Evolutionary conservation across 2,797 vertebrate species (phyloP).

Genomic region (Microcaecilia unicolor): DNA sequence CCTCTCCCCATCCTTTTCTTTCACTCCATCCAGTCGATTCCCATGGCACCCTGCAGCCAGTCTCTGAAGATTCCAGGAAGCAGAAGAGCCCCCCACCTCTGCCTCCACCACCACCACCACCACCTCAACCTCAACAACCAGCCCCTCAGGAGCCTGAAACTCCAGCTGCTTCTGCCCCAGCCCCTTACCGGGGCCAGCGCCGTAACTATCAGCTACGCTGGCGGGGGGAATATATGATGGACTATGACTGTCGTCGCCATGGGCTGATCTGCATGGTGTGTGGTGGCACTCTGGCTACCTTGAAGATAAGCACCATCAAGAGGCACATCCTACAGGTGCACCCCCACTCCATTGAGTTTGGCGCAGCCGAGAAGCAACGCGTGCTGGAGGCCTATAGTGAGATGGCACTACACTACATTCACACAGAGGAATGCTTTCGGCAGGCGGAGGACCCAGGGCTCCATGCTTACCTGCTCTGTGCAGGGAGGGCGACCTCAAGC

Average conservation of each 20-base stretch:
- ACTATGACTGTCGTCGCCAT: constrained; percentile 76
- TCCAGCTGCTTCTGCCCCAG: constrained; percentile 41
- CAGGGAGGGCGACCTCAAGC: too few relatives aligned
- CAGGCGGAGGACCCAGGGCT: constrained; percentile 3
- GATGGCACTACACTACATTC: constrained; percentile 54
- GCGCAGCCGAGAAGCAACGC: constrained; percentile 63
- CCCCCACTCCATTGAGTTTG: constrained; percentile 73
- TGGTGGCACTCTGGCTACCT: constrained; percentile 64
- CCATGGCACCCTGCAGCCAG: background rate
- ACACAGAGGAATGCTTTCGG: constrained; percentile 51
- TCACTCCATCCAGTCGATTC: background rate
- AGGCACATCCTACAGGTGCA: constrained; percentile 83
- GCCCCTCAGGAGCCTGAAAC: background rate
- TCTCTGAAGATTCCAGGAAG: background rate
- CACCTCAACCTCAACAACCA: background rate
- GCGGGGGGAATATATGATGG: constrained; percentile 81
- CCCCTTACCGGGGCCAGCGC: constrained; percentile 71
- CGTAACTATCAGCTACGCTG: constrained; percentile 80
- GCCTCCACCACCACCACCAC: constrained; percentile 12
- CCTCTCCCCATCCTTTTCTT: background rate
- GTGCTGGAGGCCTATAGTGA: constrained; percentile 70
- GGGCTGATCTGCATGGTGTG: constrained; percentile 78
- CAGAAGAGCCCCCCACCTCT: constrained; percentile 1
- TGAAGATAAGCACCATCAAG: constrained; percentile 77
- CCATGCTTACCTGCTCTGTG: too few relatives aligned